Percentiles rank a stretch among this genome's conserved stretches.
These are phyloP conservation scores for Plestiodon gilberti DNA, from an alignment of 2,113 vertebrate species.

Conservation along the genomic window DNA sequence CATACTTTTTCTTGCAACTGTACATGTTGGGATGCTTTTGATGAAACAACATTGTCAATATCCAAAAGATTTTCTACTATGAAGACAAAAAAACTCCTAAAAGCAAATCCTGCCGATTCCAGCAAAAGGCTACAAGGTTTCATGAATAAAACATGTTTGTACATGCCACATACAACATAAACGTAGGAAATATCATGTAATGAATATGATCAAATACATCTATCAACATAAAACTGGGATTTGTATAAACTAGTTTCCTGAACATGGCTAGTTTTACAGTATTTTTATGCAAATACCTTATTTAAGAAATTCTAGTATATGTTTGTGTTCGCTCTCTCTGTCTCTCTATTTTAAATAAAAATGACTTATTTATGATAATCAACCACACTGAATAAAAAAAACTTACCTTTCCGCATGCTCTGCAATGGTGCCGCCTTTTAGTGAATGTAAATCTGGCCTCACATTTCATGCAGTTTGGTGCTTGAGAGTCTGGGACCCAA, in stretches of 20 bases:
- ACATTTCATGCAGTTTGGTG: constrained; percentile 98
- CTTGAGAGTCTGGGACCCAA: constrained; percentile 98
- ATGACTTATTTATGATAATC: not conserved
- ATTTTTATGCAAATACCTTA: constrained; percentile 28
- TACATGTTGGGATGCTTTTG: not conserved
- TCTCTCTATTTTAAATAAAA: too few relatives aligned
- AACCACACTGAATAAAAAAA: constrained; percentile 10
- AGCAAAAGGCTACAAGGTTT: not conserved
- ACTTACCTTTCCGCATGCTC: constrained; percentile 98
- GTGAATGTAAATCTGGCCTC: constrained; percentile 98
- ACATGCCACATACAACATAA: not conserved
- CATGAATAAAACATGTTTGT: not conserved
- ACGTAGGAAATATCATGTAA: not conserved
- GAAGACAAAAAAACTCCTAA: not conserved
- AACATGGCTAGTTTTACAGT: not conserved
- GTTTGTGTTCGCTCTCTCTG: not conserved
- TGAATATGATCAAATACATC: not conserved
- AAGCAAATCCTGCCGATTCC: too few relatives aligned
- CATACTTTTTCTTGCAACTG: too few relatives aligned
- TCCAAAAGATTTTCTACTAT: not conserved
- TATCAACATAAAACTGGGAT: constrained; percentile 29
- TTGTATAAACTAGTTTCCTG: constrained; percentile 38
- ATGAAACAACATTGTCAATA: not conserved
- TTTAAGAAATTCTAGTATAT: not conserved
- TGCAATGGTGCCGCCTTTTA: constrained; percentile 98